A percentile compares a stretch with the other conserved stretches of the same genome.
Evolutionary conservation across 2,797 vertebrate species (phyloP).

Genomic region (Eurystomus glaucurus): DNA sequence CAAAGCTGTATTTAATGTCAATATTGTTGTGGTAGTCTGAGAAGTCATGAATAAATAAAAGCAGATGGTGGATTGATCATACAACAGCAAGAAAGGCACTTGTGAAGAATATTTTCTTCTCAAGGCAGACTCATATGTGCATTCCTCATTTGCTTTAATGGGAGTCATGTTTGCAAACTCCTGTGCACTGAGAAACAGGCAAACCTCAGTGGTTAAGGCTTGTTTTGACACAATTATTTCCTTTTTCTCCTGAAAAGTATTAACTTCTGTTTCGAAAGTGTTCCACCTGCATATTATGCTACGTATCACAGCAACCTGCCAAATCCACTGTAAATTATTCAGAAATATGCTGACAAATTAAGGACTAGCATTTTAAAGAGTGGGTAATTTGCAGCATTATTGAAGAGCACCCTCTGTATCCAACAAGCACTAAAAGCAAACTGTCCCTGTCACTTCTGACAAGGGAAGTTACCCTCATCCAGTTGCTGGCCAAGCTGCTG

Average conservation of each 20-base stretch:
- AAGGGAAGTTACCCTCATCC: neutral
- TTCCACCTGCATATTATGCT: constrained; percentile 42
- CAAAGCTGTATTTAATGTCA: constrained; percentile 65
- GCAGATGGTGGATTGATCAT: constrained; percentile 71
- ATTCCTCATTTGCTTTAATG: constrained; percentile 17
- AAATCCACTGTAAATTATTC: constrained; percentile 66
- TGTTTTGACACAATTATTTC: constrained; percentile 68
- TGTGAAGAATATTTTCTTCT: constrained; percentile 53
- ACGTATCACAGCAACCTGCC: constrained; percentile 53
- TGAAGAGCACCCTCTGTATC: neutral
- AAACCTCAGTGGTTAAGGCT: constrained; percentile 24
- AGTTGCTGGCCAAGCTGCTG: neutral
- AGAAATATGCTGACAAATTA: constrained; percentile 44
- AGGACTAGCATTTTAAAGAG: constrained; percentile 9
- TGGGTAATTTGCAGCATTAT: constrained; percentile 22
- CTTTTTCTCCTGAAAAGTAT: constrained; percentile 48
- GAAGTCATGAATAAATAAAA: constrained; percentile 75
- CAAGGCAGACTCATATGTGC: neutral
- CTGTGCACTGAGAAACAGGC: neutral
- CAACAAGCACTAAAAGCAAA: neutral
- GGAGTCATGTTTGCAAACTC: constrained; percentile 59
- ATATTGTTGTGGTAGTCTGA: constrained; percentile 63
- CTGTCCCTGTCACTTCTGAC: neutral
- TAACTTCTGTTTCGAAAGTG: constrained; percentile 47
- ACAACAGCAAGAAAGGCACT: constrained; percentile 51